Conservation (phyloP, 2,888 invertebrate species). For the Nephrotoma guestfalica region DNA sequence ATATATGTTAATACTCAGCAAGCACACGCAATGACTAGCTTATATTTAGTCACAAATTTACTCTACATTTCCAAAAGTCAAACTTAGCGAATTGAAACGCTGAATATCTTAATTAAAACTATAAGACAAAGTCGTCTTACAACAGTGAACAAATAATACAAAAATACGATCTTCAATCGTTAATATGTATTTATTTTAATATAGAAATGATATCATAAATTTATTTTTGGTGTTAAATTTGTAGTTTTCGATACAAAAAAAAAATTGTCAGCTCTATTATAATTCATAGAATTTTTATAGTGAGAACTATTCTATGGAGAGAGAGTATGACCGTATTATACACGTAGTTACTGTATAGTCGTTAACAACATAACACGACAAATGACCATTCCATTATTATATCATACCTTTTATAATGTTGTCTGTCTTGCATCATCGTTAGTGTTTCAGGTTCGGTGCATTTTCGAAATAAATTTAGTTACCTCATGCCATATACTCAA, state of each 20-base stretch:
- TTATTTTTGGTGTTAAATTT: background rate
- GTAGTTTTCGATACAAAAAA: background rate
- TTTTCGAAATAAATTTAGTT: background rate
- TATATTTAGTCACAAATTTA: background rate
- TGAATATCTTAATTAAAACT: background rate
- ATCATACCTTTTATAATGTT: background rate
- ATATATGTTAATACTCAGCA: background rate
- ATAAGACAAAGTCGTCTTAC: background rate
- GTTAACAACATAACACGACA: background rate
- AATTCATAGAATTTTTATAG: background rate
- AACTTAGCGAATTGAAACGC: background rate
- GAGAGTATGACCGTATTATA: background rate
- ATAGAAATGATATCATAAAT: background rate
- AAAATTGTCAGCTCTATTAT: background rate
- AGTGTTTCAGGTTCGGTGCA: background rate
- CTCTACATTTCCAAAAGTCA: background rate
- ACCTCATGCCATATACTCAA: background rate
- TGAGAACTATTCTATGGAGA: background rate
- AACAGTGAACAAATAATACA: background rate
- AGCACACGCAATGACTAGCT: background rate
- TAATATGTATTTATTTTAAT: background rate
- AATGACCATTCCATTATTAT: background rate
- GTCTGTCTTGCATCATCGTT: background rate
- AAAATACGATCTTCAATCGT: background rate
- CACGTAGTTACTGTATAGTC: background rate